Evolutionary conservation across 1,140 invertebrate species (phyloP), one percentile per base, ranked within the genome.

Genomic region (Medauroidea extradentata): DNA sequence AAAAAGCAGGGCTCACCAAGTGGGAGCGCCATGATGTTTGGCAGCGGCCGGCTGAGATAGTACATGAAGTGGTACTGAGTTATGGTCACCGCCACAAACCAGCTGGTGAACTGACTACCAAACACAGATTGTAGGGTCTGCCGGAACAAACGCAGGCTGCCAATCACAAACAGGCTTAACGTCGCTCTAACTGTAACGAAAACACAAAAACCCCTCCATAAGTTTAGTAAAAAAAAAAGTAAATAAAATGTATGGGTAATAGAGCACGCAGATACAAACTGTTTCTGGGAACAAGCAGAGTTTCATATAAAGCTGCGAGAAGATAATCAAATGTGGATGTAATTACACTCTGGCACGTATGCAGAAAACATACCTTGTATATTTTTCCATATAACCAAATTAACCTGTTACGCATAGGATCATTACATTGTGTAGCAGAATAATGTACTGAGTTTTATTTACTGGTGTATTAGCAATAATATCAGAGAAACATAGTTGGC

Each of bases 61-160:
- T 95, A 99, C 81, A 98, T 88, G 69, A 98, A 96, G 78, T 99
- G 97, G 77, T 97, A 99, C 71, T 99, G 97, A 11, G 93, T 88
- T 21, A 89, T 81, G 24, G 90, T 94, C 43, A 99, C 84, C 3
- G 88, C 69, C 34, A 92, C 81, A 63, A 94, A 88, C 91, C 94
- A 96, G 63, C 83, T 82, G 16, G 86, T 79, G 72, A 92, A 87
- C 59, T 83, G 80, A 29, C 73, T 70, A 18, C 95, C 94, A 80
- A 94, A 96, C 46, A 87, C 77, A 65, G 84, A 83, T 67, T 84
- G 77, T 39, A 95, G 76, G 27, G 85, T 82, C 68, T 83, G 78
- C 61, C 83, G 81, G 59, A 96, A 88, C 29, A 85, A 77, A 58
- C 83, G 81, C 69, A 96, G 90, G 54, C 86, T 78, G 65, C 76